Percentiles rank a stretch among this genome's conserved stretches.
Conservation (phyloP, 2,797 vertebrate species). For the Amblyraja radiata region DNA sequence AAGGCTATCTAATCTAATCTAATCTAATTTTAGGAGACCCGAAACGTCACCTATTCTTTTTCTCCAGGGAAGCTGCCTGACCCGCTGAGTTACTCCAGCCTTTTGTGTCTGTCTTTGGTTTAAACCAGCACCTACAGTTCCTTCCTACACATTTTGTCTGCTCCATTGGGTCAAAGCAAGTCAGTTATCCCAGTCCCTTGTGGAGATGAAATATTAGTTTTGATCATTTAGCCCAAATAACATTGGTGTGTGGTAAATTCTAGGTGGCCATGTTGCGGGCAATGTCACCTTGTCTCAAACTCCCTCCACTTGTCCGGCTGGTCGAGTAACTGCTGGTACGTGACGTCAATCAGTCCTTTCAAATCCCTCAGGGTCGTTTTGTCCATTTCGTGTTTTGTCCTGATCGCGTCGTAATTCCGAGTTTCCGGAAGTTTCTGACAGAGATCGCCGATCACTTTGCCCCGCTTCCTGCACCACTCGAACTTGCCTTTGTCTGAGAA, state of each 20-base stretch:
- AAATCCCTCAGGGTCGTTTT: constrained; percentile 65
- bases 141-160: too few relatives aligned
- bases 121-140: too few relatives aligned
- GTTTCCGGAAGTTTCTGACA: constrained; percentile 74
- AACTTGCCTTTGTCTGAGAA: constrained; percentile 84
- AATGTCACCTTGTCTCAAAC: constrained; percentile 71
- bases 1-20: too few relatives aligned
- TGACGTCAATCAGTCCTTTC: constrained; percentile 68
- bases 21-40: too few relatives aligned
- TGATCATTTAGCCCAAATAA: too few relatives aligned
- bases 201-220: background rate
- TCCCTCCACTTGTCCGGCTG: constrained; percentile 84
- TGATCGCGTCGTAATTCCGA: constrained; percentile 60
- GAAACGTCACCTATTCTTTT: too few relatives aligned
- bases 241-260: background rate
- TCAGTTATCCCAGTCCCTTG: background rate
- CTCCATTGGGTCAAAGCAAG: background rate
- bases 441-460: constrained; percentile 82
- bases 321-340: constrained; percentile 68
- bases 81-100: too few relatives aligned
- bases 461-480: constrained; percentile 80
- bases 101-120: too few relatives aligned
- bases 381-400: constrained; percentile 59
- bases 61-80: too few relatives aligned
- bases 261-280: background rate